A percentile compares a stretch with the other conserved stretches of the same genome.
These are phyloP conservation scores for Ornithorhynchus anatinus DNA, from an alignment of 2,113 vertebrate genomes.

Conservation along the genomic window DNA sequence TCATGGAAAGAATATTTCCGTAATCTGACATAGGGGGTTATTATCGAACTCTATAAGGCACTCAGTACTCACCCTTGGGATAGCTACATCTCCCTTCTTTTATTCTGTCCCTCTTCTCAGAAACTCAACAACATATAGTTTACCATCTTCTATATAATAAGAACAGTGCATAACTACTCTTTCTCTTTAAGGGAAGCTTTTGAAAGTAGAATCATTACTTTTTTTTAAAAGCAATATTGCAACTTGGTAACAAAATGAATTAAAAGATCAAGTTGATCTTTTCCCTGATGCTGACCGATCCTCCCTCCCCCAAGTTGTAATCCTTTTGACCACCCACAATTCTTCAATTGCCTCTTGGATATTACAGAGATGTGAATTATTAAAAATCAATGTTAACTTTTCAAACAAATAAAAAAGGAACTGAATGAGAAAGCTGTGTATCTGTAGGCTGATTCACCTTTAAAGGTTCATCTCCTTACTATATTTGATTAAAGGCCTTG, in stretches of 20 bases:
- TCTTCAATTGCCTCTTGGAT: not conserved
- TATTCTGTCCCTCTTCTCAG: not conserved
- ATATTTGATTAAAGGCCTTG: constrained; percentile 54
- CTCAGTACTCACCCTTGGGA: not conserved
- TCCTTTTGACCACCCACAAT: constrained; percentile 33
- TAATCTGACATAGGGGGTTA: not conserved
- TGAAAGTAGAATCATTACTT: constrained; percentile 46
- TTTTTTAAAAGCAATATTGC: constrained; percentile 9
- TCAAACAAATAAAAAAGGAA: not conserved
- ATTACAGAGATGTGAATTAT: not conserved
- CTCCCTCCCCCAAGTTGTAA: constrained; percentile 32
- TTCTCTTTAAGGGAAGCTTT: constrained; percentile 27
- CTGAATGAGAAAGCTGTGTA: constrained; percentile 8
- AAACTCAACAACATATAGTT: constrained; percentile 5
- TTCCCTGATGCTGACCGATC: constrained; percentile 30
- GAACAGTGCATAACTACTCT: not conserved
- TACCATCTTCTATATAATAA: not conserved
- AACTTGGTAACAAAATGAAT: constrained; percentile 42
- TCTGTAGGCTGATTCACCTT: constrained; percentile 22
- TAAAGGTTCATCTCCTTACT: constrained; percentile 49
- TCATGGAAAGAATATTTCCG: not conserved
- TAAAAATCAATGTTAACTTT: constrained; percentile 31
- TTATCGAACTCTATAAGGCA: not conserved
- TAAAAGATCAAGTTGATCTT: constrained; percentile 44
- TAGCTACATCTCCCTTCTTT: not conserved